These are phyloP conservation scores for Pseudomyrmex cubaensis DNA, from an alignment of 1,140 invertebrate genomes.

Conservation along the genomic window DNA sequence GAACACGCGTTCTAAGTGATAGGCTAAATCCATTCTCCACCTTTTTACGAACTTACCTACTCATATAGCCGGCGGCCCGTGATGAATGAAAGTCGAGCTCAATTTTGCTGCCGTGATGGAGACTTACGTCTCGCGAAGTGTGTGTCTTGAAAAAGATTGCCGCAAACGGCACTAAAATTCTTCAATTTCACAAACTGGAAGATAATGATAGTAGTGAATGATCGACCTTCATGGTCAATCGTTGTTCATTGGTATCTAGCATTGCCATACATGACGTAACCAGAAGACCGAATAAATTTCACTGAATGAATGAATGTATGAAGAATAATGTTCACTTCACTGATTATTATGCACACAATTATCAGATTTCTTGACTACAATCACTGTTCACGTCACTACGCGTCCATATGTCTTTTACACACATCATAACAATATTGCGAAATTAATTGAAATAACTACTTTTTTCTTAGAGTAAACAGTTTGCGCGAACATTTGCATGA, in stretches of 20 bases:
- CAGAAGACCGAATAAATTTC: too few relatives aligned
- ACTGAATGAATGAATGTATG: slow-evolving; percentile 15
- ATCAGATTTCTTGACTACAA: not conserved
- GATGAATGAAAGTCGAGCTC: slow-evolving; percentile 84
- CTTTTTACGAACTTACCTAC: slow-evolving; percentile 70
- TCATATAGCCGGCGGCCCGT: slow-evolving; percentile 84
- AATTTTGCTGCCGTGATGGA: slow-evolving; percentile 84
- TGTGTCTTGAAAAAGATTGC: not conserved
- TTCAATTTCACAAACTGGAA: too few relatives aligned
- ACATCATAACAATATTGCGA: slow-evolving; percentile 14
- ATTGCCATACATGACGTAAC: too few relatives aligned
- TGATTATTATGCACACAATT: slow-evolving; percentile 49
- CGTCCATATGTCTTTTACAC: slow-evolving; percentile 2
- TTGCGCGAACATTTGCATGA: too few relatives aligned
- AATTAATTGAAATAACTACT: too few relatives aligned
- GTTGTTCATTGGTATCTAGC: too few relatives aligned
- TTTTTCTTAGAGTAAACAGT: too few relatives aligned
- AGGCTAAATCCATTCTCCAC: too few relatives aligned
- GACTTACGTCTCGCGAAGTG: slow-evolving; percentile 76
- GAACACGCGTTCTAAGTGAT: too few relatives aligned
- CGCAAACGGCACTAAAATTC: not conserved
- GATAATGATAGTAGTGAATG: too few relatives aligned
- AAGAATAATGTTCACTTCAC: slow-evolving; percentile 48
- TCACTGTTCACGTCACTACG: slow-evolving; percentile 43
- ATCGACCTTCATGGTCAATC: too few relatives aligned